These are phyloP conservation scores for Uria lomvia DNA, from an alignment of 2,113 vertebrate genomes.

Conservation along the genomic window DNA sequence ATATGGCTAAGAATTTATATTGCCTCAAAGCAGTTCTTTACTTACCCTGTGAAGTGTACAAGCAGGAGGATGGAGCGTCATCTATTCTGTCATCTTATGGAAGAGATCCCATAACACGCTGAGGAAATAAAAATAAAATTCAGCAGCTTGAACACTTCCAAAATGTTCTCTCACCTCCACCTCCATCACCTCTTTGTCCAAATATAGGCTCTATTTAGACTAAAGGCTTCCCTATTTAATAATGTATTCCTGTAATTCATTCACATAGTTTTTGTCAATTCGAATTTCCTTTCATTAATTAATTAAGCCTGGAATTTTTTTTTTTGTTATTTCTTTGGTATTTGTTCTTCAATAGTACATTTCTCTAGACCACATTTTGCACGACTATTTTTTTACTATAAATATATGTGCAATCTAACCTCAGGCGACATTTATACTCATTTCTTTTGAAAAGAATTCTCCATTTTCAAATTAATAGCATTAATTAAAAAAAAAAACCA, in stretches of 20 bases:
- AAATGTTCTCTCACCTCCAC: constrained; percentile 7
- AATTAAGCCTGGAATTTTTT: neutral
- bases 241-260: neutral
- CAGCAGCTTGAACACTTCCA: constrained; percentile 15
- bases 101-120: neutral
- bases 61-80: neutral
- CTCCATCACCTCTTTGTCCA: neutral
- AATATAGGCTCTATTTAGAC: neutral
- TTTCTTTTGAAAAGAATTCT: neutral
- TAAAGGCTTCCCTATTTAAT: neutral
- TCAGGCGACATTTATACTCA: neutral
- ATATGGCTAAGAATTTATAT: neutral
- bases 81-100: neutral
- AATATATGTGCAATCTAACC: neutral
- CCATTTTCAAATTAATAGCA: neutral
- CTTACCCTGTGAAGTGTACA: neutral
- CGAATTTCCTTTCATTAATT: neutral
- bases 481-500: neutral
- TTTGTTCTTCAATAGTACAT: neutral
- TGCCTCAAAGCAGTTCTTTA: neutral
- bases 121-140: constrained; percentile 42
- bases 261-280: neutral
- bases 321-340: neutral
- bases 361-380: neutral
- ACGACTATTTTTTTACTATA: neutral